A percentile compares a stretch with the other conserved stretches of the same genome.
Conservation (phyloP, 2,113 vertebrate species). For the Canis aureus region DNA sequence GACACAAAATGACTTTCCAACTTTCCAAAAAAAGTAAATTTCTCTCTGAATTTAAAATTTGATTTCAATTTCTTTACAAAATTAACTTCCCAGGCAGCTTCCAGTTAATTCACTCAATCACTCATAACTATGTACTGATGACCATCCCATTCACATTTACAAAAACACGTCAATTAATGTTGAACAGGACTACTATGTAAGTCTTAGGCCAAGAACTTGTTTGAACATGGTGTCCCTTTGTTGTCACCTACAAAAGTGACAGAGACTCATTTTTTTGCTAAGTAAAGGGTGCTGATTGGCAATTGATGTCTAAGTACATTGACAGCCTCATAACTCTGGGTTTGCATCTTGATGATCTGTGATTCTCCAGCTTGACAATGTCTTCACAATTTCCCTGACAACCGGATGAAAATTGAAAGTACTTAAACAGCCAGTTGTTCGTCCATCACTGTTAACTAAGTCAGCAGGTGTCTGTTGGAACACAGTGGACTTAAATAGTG, state of each 20-base stretch:
- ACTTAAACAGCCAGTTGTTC: neutral
- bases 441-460: neutral
- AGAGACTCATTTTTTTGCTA: neutral
- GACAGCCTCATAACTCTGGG: neutral
- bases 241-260: neutral
- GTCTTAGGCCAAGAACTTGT: neutral
- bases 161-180: neutral
- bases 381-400: neutral
- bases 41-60: neutral
- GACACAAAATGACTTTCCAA: neutral
- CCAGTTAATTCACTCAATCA: neutral
- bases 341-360: neutral
- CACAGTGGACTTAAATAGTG: neutral
- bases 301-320: neutral
- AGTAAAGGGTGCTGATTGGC: neutral
- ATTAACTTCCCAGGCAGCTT: constrained; percentile 13
- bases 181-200: neutral
- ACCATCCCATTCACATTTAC: neutral
- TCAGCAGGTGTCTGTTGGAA: neutral
- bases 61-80: constrained; percentile 12
- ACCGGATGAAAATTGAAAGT: neutral
- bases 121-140: neutral
- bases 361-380: neutral
- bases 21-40: neutral
- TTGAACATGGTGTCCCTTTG: neutral